Conservation (phyloP, 1,140 invertebrate species). For the Drosophila ananassae region DNA sequence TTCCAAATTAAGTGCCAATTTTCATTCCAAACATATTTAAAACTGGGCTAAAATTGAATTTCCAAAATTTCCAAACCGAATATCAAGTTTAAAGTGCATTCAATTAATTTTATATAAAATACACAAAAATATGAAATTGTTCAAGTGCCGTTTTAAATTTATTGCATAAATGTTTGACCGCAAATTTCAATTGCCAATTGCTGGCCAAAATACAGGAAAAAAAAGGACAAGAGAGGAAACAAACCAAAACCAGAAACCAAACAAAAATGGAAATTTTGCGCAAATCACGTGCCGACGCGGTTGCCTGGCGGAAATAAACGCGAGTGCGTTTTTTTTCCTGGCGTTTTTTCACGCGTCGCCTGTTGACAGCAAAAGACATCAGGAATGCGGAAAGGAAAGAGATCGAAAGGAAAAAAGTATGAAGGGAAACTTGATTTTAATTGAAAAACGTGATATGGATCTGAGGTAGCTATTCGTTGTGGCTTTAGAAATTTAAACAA, state of each 20-base stretch:
- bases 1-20: too few relatives aligned
- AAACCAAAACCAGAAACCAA: conserved; percentile 34
- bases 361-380: conserved; percentile 40
- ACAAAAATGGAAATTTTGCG: conserved; percentile 55
- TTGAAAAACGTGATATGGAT: conserved; percentile 73
- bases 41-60: conserved; percentile 1
- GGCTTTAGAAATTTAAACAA: neutral
- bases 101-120: neutral
- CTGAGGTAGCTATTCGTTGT: neutral
- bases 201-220: conserved; percentile 18
- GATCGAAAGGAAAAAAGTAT: neutral
- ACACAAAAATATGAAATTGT: conserved; percentile 4
- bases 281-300: conserved; percentile 67
- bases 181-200: conserved; percentile 70
- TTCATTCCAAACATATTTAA: too few relatives aligned
- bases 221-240: conserved; percentile 3
- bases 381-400: conserved; percentile 11
- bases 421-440: conserved; percentile 65
- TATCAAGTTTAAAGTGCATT: conserved; percentile 7
- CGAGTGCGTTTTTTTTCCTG: conserved; percentile 55
- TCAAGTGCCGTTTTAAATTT: conserved; percentile 34
- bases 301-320: conserved; percentile 62
- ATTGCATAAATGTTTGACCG: conserved; percentile 68
- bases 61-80: neutral
- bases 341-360: conserved; percentile 35